These are phyloP conservation scores for Lamprotornis superbus DNA, from an alignment of 2,113 vertebrate species.

Conservation along the genomic window DNA sequence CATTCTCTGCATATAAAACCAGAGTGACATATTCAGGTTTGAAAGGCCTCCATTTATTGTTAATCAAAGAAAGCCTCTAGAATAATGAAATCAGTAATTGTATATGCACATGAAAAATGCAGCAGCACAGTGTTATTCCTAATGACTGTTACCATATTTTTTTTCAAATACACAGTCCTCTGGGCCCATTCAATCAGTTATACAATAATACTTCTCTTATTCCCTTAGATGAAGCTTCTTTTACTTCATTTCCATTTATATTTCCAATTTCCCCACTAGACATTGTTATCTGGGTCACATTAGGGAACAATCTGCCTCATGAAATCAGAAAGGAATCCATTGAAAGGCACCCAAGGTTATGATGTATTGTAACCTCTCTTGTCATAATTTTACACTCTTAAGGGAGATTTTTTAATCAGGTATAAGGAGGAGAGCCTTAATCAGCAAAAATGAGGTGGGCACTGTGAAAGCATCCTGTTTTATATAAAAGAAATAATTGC, in stretches of 20 bases:
- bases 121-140: slow-evolving; percentile 57
- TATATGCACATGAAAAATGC: slow-evolving; percentile 69
- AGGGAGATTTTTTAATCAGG: slow-evolving; percentile 63
- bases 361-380: slow-evolving; percentile 69
- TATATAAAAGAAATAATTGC: slow-evolving; percentile 71
- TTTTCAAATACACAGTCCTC: slow-evolving; percentile 57
- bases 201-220: slow-evolving; percentile 74
- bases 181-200: slow-evolving; percentile 74
- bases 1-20: slow-evolving; percentile 56
- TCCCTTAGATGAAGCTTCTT: slow-evolving; percentile 73
- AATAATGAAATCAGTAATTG: slow-evolving; percentile 71
- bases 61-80: slow-evolving; percentile 73
- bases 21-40: slow-evolving; percentile 64
- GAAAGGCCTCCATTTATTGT: slow-evolving; percentile 68
- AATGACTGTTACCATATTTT: slow-evolving; percentile 60
- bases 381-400: slow-evolving; percentile 52
- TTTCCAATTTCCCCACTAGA: slow-evolving; percentile 82
- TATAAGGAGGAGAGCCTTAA: slow-evolving; percentile 48
- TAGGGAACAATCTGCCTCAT: slow-evolving; percentile 71
- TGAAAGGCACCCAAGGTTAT: slow-evolving; percentile 72
- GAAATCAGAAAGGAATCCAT: slow-evolving; percentile 72
- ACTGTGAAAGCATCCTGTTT: slow-evolving; percentile 16
- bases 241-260: slow-evolving; percentile 85
- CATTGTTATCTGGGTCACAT: slow-evolving; percentile 84
- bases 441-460: slow-evolving; percentile 65